Conservation (phyloP, 2,797 vertebrate species). For the Caiman crocodilus region DNA sequence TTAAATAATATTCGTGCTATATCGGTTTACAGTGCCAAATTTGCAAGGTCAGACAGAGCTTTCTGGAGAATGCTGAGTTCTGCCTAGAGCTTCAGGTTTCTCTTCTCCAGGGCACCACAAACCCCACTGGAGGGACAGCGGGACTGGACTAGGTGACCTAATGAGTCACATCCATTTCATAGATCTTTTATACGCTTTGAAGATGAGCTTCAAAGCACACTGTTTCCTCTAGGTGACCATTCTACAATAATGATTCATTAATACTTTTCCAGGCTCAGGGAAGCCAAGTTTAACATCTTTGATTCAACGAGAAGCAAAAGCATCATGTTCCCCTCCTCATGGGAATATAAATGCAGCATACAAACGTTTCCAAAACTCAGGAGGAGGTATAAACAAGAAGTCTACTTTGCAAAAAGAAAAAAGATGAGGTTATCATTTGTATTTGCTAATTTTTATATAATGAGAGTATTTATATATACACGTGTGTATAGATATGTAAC, state of each 20-base stretch:
- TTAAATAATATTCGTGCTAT: fast-evolving
- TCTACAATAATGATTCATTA: not conserved
- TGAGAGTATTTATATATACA: too few species aligned
- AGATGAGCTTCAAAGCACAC: not conserved
- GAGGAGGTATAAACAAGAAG: not conserved
- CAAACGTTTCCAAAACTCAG: not conserved
- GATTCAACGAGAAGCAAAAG: not conserved
- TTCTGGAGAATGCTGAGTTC: not conserved
- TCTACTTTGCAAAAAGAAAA: not conserved
- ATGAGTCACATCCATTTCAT: not conserved
- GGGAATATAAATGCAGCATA: not conserved
- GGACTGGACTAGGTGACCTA: not conserved
- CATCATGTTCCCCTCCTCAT: fast-evolving
- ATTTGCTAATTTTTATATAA: too few species aligned
- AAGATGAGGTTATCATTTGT: too few species aligned
- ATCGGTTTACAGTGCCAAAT: not conserved
- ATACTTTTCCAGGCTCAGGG: not conserved
- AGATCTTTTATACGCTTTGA: not conserved
- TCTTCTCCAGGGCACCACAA: not conserved
- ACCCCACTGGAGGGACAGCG: not conserved
- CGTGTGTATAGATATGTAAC: not conserved
- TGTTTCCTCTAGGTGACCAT: not conserved
- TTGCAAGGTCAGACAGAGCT: not conserved
- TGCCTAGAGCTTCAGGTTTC: not conserved
- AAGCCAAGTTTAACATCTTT: not conserved